phyloP scores from a whole-genome alignment of 1,140 invertebrate species.

The Drosophila lacertosa region DNA sequence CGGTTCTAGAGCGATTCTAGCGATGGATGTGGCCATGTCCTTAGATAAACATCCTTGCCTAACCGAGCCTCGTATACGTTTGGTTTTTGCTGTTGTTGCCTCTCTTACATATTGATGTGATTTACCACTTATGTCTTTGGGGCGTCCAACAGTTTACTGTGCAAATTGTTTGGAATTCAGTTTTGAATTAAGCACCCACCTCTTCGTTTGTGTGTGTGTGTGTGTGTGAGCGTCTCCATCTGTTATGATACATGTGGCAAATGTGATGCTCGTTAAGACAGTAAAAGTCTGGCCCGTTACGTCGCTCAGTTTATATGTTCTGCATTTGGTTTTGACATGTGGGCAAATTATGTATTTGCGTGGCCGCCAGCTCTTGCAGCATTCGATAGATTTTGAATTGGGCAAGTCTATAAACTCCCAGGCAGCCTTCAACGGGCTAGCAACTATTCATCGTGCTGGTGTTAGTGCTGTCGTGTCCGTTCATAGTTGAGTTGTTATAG shows the following conservation, averaged over 20 bases:
- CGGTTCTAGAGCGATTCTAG: constrained; percentile 11
- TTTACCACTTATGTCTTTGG: constrained; percentile 80
- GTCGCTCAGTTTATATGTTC: constrained; percentile 29
- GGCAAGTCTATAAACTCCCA: constrained; percentile 1
- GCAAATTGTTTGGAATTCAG: constrained; percentile 80
- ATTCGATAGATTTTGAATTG: constrained; percentile 33
- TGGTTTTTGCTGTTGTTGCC: constrained; percentile 40
- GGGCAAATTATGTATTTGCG: constrained; percentile 28
- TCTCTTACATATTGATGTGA: constrained; percentile 81
- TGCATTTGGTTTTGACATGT: constrained; percentile 22
- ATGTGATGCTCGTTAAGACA: constrained; percentile 39
- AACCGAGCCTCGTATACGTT: constrained; percentile 13
- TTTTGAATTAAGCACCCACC: constrained; percentile 59
- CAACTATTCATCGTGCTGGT: background rate
- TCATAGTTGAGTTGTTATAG: constrained; percentile 50
- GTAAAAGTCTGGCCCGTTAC: constrained; percentile 33
- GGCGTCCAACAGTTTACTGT: constrained; percentile 64
- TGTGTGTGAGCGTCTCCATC: constrained; percentile 1
- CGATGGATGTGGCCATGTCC: constrained; percentile 45
- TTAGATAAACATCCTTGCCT: constrained; percentile 76
- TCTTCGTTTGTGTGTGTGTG: constrained; percentile 4
- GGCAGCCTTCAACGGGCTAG: background rate
- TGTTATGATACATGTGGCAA: constrained; percentile 40
- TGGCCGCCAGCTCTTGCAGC: constrained; percentile 7
- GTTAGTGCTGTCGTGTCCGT: constrained; percentile 3